Evolutionary conservation across 1,140 invertebrate genomes (phyloP), one percentile per base, ranked within the genome.

Genomic region (Zelostemma sp.): DNA sequence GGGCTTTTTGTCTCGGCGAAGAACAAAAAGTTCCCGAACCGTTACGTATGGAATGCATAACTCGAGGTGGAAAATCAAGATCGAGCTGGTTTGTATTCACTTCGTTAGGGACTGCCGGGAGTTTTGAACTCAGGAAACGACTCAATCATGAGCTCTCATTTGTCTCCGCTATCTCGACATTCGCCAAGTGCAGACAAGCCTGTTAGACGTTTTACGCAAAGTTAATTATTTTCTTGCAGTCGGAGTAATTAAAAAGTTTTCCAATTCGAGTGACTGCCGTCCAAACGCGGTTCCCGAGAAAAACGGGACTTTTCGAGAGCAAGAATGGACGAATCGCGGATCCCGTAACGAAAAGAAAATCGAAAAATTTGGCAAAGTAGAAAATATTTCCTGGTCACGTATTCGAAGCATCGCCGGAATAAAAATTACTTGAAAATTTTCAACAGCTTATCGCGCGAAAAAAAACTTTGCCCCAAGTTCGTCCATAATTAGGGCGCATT

Each of bases 221-320:
- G 33, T 35, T 35, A 35, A 35, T 35, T n/a, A 35, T 35, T 35
- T 28, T 35, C 33, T 35, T 35, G 33, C 33, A 35, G 6, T n/a
- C 33, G n/a, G 33, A 35, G 33, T 35, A 35, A 35, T 35, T 35
- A 35, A 35, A 25, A 35, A 35, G 33, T 35, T 35, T 35, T n/a
- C 33, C n/a, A n/a, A 35, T 35, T 35, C 33, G 11, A n/a, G 11
- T 35, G 33, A 35, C 33, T 35, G 6, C n/a, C 33, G 33, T n/a
- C 33, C 6, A 9, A 35, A 35, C 33, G 11, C n/a, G 33, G 3
- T 35, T 35, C 2, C 1, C 1, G 11, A 35, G 33, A 35, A 11
- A 6, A 35, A 35, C 11, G 33, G 11, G 6, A n/a, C 33, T 1
- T 35, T n/a, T 35, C 11, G 33, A n/a, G 33, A 35, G 33, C 21